Evolutionary conservation across 2,113 vertebrate genomes (phyloP).

Genomic region (Petrocephalus zakoni): DNA sequence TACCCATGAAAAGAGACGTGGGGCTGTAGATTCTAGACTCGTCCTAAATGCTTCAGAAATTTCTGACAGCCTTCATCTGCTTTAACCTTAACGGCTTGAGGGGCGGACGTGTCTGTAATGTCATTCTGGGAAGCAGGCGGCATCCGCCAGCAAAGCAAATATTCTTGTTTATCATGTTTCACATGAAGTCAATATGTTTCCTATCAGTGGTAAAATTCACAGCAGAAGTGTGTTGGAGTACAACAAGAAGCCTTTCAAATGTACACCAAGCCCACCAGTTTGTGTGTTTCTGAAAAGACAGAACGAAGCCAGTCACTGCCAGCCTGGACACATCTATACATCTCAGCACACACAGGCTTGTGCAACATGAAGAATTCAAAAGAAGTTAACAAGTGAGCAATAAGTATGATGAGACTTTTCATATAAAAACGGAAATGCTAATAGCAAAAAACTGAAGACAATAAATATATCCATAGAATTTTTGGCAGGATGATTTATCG

Average conservation of each 20-base stretch:
- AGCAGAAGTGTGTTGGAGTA: not conserved
- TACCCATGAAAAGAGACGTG: slow-evolving; percentile 1
- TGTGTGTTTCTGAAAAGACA: not conserved
- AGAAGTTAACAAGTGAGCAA: not conserved
- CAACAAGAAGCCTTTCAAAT: not conserved
- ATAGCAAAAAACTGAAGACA: not conserved
- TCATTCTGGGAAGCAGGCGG: not conserved
- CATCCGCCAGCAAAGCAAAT: not conserved
- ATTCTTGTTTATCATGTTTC: not conserved
- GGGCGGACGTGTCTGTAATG: not conserved
- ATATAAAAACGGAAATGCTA: too few relatives aligned
- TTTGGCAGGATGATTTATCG: too few relatives aligned
- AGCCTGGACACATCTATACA: not conserved
- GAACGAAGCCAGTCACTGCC: not conserved
- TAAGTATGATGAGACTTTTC: too few relatives aligned
- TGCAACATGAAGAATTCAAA: not conserved
- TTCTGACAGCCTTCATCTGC: not conserved
- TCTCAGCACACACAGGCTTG: not conserved
- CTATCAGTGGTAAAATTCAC: not conserved
- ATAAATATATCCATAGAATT: not conserved
- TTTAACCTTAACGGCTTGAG: not conserved
- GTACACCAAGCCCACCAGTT: not conserved
- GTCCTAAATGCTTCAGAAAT: slow-evolving; percentile 7
- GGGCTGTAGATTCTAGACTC: not conserved
- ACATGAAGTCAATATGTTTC: not conserved